Evolutionary conservation across 1,140 invertebrate genomes (phyloP).

Genomic region (Habropoda laboriosa): DNA sequence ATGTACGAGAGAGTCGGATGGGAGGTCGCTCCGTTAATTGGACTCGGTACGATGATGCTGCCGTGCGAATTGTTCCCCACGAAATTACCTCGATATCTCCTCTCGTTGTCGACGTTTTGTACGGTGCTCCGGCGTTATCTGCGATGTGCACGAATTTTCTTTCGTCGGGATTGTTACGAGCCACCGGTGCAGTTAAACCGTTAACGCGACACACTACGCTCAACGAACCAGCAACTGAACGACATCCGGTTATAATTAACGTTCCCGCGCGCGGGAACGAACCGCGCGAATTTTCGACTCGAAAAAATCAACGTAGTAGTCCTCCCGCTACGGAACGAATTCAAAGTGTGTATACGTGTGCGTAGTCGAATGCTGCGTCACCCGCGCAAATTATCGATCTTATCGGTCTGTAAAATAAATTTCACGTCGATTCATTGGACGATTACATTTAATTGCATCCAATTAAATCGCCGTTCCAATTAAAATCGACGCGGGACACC

Average conservation of each 20-base stretch:
- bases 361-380: not conserved
- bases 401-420: conserved; percentile 62
- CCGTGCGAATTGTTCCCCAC: conserved; percentile 65
- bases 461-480: conserved; percentile 67
- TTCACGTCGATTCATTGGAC: conserved; percentile 57
- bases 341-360: too few relatives aligned
- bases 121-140: conserved; percentile 15
- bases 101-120: conserved; percentile 48
- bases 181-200: not conserved
- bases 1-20: conserved; percentile 52
- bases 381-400: conserved; percentile 50
- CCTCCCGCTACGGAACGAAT: not conserved
- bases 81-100: conserved; percentile 68
- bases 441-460: conserved; percentile 67
- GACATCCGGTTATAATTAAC: not conserved
- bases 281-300: not conserved
- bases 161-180: conserved; percentile 13
- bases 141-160: conserved; percentile 45
- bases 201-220: not conserved
- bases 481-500: conserved; percentile 55
- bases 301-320: conserved; percentile 4
- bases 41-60: conserved; percentile 60
- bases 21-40: conserved; percentile 63
- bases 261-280: too few relatives aligned
- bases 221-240: not conserved